phyloP scores from a whole-genome alignment of 2,113 vertebrate genomes.

The Monarcha castaneiventris region DNA sequence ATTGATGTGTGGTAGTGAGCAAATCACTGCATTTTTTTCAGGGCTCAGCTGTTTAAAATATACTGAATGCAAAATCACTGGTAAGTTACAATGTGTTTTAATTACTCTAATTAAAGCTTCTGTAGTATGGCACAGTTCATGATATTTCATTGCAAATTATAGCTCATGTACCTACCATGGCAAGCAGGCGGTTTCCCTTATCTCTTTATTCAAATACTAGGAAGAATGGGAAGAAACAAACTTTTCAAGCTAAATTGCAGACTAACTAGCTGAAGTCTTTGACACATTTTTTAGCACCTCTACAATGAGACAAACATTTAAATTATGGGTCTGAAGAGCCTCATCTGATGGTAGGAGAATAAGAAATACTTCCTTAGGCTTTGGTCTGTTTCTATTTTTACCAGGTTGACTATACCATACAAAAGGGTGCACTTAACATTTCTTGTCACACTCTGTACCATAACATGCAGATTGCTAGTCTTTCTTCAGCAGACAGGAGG shows the following conservation, averaged over 20 bases:
- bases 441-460: not conserved
- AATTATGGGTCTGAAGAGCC: conserved; percentile 44
- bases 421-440: not conserved
- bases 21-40: conserved; percentile 61
- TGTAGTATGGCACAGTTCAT: conserved; percentile 66
- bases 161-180: conserved; percentile 51
- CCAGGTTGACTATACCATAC: not conserved
- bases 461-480: not conserved
- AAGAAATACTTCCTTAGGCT: not conserved
- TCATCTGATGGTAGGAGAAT: conserved; percentile 24
- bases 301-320: conserved; percentile 46
- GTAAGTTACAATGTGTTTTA: conserved; percentile 76
- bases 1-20: conserved; percentile 64
- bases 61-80: conserved; percentile 75
- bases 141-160: conserved; percentile 72
- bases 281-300: conserved; percentile 37
- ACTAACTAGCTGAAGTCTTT: conserved; percentile 30
- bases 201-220: conserved; percentile 17
- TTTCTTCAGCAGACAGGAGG: not conserved
- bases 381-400: conserved; percentile 44
- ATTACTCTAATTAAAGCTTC: conserved; percentile 75
- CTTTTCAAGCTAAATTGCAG: conserved; percentile 51
- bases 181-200: conserved; percentile 14
- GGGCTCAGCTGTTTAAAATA: conserved; percentile 75
- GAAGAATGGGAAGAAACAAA: conserved; percentile 45